Conservation (phyloP, 2,888 invertebrate species). For the Adineta ricciae region DNA sequence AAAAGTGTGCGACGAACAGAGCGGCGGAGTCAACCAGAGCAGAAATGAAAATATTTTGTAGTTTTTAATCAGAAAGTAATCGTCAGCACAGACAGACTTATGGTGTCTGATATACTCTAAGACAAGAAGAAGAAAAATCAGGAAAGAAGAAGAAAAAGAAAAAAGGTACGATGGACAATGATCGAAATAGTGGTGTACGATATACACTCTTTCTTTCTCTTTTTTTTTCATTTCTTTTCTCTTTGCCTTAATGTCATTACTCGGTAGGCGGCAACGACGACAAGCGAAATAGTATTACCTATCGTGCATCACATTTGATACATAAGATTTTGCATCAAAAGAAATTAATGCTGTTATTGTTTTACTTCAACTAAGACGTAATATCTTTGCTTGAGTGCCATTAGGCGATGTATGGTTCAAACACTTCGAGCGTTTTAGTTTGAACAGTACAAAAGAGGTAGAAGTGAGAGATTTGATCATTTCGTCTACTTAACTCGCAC, state of each 20-base stretch:
- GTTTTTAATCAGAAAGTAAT: not conserved
- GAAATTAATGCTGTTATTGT: slow-evolving; percentile 9
- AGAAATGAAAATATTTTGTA: not conserved
- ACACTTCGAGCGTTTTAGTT: not conserved
- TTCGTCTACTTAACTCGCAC: not conserved
- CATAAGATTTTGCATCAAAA: not conserved
- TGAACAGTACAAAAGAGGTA: not conserved
- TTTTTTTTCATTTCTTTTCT: not conserved
- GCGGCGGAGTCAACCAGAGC: no score
- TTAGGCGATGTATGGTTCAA: not conserved
- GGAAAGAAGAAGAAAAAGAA: not conserved
- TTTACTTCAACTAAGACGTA: not conserved
- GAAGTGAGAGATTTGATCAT: not conserved
- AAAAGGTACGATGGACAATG: not conserved
- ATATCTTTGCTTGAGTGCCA: not conserved
- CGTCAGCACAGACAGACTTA: not conserved
- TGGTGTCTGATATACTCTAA: not conserved
- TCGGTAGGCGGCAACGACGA: not conserved
- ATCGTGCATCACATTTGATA: not conserved
- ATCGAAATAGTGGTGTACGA: not conserved
- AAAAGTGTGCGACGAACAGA: not conserved
- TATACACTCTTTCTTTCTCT: not conserved
- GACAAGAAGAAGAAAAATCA: not conserved
- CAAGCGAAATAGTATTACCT: not conserved
- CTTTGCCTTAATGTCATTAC: not conserved